A percentile compares a stretch with the other conserved stretches of the same genome.
Evolutionary conservation across 2,888 invertebrate species (phyloP).

Genomic region (Lymantria dispar): DNA sequence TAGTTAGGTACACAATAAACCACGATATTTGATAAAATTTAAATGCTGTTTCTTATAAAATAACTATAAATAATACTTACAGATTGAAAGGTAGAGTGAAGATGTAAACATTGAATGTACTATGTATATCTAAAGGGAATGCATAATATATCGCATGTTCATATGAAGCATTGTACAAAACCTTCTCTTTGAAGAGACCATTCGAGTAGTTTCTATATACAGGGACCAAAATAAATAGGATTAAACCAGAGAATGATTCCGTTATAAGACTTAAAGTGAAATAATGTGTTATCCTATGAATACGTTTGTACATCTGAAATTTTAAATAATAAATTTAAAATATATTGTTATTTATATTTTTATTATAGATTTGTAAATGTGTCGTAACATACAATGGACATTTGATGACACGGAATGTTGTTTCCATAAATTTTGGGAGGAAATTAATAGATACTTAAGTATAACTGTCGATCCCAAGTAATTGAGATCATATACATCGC

Average conservation of each 20-base stretch:
- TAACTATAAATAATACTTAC: slow-evolving; percentile 11
- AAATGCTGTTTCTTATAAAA: too few relatives aligned
- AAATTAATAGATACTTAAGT: too few relatives aligned
- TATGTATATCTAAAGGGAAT: slow-evolving; percentile 10
- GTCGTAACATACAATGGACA: too few relatives aligned
- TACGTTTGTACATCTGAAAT: neutral
- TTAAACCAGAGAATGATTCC: neutral
- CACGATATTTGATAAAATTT: too few relatives aligned
- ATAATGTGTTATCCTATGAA: neutral
- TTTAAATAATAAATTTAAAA: neutral
- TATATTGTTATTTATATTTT: too few relatives aligned
- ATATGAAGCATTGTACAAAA: slow-evolving; percentile 11
- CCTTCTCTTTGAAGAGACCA: slow-evolving; percentile 8
- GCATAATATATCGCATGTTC: slow-evolving; percentile 17
- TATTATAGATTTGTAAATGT: too few relatives aligned
- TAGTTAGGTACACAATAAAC: too few relatives aligned
- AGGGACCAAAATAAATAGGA: slow-evolving; percentile 8
- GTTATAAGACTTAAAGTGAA: neutral
- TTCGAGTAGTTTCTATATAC: slow-evolving; percentile 9
- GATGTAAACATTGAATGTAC: slow-evolving; percentile 12
- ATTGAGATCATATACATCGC: too few relatives aligned
- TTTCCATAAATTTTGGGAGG: too few relatives aligned
- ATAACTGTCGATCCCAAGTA: too few relatives aligned
- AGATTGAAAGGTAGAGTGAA: slow-evolving; percentile 2
- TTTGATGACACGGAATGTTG: too few relatives aligned